Conservation (phyloP, 2,888 invertebrate species). For the Andricus curvator region DNA sequence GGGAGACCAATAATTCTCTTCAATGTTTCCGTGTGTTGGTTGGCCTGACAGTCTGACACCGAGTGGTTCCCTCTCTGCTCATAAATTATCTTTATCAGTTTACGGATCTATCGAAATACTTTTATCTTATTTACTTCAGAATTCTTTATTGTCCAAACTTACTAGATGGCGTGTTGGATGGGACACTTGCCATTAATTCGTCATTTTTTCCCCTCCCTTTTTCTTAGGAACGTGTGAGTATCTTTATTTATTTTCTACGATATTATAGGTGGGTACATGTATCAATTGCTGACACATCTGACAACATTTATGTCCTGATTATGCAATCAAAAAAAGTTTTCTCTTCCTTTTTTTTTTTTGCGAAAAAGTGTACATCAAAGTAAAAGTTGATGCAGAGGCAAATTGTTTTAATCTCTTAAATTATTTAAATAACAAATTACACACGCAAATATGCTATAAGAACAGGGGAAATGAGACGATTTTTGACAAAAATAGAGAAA, state of each 20-base stretch:
- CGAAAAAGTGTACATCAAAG: no score
- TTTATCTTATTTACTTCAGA: neutral
- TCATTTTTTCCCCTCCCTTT: neutral
- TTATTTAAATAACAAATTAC: no score
- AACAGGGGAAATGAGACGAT: no score
- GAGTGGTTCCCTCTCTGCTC: neutral
- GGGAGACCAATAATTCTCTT: constrained; percentile 5
- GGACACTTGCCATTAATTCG: neutral
- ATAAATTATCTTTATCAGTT: constrained; percentile 2
- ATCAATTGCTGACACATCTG: neutral
- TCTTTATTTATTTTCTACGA: neutral
- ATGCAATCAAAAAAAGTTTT: no score
- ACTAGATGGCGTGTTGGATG: neutral
- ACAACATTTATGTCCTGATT: no score
- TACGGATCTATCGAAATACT: neutral
- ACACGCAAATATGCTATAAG: no score
- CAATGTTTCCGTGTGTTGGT: neutral
- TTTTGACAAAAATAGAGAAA: no score
- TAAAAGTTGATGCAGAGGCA: no score
- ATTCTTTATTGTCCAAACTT: neutral
- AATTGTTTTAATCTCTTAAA: no score
- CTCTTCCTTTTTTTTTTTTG: no score
- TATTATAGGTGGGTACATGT: neutral
- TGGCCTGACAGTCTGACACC: neutral
- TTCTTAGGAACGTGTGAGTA: neutral